phyloP scores from a whole-genome alignment of 2,888 invertebrate genomes.

The Archips xylosteana region DNA sequence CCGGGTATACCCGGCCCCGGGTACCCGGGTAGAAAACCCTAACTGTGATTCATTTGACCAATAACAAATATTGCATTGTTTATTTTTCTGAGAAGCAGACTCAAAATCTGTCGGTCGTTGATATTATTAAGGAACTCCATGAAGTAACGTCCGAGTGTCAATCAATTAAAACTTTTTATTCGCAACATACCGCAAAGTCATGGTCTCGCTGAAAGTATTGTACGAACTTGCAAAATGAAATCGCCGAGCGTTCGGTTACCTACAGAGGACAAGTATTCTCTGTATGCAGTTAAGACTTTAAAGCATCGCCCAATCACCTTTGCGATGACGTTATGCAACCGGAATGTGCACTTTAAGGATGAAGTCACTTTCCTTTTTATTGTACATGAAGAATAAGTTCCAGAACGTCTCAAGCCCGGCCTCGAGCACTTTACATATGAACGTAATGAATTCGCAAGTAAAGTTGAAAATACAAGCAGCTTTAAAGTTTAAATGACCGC shows the following conservation, averaged over 20 bases:
- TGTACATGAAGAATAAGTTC: conserved; percentile 1
- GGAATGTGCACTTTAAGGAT: conserved; percentile 41
- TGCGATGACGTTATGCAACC: conserved; percentile 36
- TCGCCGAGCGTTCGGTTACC: not conserved
- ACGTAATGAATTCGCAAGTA: not conserved
- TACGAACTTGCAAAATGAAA: not conserved
- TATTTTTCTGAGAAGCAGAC: not conserved
- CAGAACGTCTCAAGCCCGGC: not conserved
- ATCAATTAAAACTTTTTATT: too few relatives aligned
- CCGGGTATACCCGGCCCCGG: too few relatives aligned
- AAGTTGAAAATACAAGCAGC: not conserved
- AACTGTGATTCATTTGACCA: not conserved
- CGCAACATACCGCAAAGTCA: not conserved
- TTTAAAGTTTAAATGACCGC: not conserved
- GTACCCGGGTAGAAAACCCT: too few relatives aligned
- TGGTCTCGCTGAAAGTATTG: not conserved
- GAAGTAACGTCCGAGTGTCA: too few relatives aligned
- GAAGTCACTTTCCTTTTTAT: conserved; percentile 40
- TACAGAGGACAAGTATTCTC: not conserved
- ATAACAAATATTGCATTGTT: not conserved
- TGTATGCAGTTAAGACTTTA: not conserved
- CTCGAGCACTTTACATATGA: not conserved
- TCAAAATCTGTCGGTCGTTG: not conserved
- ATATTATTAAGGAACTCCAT: too few relatives aligned
- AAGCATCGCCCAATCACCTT: conserved; percentile 12